These are phyloP conservation scores for Tanaodytes sp. DNA, from an alignment of 2,888 invertebrate genomes.

Conservation along the genomic window DNA sequence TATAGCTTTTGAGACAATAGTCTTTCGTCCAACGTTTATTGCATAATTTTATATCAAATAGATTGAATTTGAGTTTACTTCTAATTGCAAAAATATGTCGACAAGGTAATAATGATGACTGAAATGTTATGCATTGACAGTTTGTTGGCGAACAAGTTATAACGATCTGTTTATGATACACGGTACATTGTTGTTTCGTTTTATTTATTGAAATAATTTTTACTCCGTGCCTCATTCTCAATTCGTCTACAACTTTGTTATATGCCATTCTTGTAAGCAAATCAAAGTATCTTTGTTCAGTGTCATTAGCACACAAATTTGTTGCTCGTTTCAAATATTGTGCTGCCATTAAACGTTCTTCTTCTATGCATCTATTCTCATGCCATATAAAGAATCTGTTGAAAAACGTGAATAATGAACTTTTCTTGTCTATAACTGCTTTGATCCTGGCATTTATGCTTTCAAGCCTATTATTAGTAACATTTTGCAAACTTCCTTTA, in stretches of 20 bases:
- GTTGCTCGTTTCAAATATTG: slow-evolving; percentile 7
- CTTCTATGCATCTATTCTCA: neutral
- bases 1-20: too few species aligned
- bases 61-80: slow-evolving; percentile 8
- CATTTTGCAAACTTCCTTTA: slow-evolving; percentile 16
- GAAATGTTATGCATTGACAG: too few species aligned
- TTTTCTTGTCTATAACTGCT: slow-evolving; percentile 14
- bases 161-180: too few species aligned
- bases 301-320: too few species aligned
- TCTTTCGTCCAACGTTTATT: slow-evolving; percentile 32
- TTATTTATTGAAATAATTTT: too few species aligned
- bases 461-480: slow-evolving; percentile 17
- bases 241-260: too few species aligned
- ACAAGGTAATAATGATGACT: slow-evolving; percentile 28
- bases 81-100: slow-evolving; percentile 39
- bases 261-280: too few species aligned
- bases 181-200: too few species aligned
- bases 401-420: slow-evolving; percentile 12
- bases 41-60: slow-evolving; percentile 23
- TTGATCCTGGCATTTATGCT: slow-evolving; percentile 17
- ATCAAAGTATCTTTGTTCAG: neutral
- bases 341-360: neutral
- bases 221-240: too few species aligned
- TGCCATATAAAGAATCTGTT: slow-evolving; percentile 20
- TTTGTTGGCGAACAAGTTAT: too few species aligned